Base-by-base conservation (phyloP, 2,888 invertebrate species). In the Drosophila sordidula region DNA sequence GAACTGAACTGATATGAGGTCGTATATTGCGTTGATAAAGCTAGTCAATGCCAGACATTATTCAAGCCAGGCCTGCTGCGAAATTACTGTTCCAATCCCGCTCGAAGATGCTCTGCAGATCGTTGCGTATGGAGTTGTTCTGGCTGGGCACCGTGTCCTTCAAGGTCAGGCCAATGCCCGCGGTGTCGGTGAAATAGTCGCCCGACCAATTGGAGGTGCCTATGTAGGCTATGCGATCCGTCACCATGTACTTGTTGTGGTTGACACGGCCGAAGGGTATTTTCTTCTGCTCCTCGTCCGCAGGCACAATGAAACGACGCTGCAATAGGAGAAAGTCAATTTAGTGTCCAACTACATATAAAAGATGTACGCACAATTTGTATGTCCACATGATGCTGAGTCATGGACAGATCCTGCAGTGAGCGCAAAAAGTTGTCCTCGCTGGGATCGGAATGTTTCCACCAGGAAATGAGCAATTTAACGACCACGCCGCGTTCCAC, bases 211-310 rank as follows among this genome's bases (percentile, higher is more conserved):
- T 99, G 38, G 98, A 99, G 0, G 99, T 99, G 18, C 99, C 98
- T 83, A 99, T 96, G 93, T 98, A 99, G 0, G 98, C 99, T 0
- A 95, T 94, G 39, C 95, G 95, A 87, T 99, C 99, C 0, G 99
- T 99, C n/a, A 99, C 98, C 98, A 99, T 98, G 92, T 98, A 99
- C 90, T 99, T 99, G 93, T 98, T 98, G 92, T 99, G 99, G 93
- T 99, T 99, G 0, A 99, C 99, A 55, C 99, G 94, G 0, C 95
- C 95, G 92, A 92, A 97, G 0, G 98, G 98, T 76, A 99, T 98
- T 90, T 95, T 95, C 56, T 94, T 93, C 90, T 98, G 97, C 22
- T 95, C 95, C 1, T 95, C 93, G 26, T 95, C 95, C 0, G 95
- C 94, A 0, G 98, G 98, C 2, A 99, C 98, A 71, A 96, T 93